A percentile compares a stretch with the other conserved stretches of the same genome.
These are phyloP conservation scores for Apodemus sylvaticus DNA, from an alignment of 2,113 vertebrate genomes.

Conservation along the genomic window DNA sequence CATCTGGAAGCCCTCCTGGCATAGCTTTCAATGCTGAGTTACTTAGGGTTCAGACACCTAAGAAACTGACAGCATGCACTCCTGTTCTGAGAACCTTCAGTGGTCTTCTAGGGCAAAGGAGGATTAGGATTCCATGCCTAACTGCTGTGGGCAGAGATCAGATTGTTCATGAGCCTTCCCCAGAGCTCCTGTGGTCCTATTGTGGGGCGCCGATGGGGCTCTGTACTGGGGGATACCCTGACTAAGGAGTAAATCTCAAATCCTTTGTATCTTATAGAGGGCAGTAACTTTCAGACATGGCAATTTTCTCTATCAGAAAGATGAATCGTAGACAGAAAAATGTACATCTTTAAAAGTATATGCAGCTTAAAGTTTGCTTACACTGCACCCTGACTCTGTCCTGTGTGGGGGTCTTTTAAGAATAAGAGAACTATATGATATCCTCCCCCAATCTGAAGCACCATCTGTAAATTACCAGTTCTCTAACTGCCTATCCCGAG, in stretches of 20 bases:
- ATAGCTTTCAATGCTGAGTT: background rate
- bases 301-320: background rate
- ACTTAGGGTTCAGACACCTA: background rate
- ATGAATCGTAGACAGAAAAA: background rate
- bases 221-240: background rate
- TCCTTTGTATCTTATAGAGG: background rate
- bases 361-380: background rate
- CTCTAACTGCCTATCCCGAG: background rate
- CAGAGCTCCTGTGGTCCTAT: background rate
- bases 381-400: background rate
- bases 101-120: background rate
- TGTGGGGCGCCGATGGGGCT: background rate
- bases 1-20: background rate
- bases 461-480: background rate
- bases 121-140: background rate
- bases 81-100: background rate
- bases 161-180: background rate
- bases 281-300: background rate
- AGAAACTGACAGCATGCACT: background rate
- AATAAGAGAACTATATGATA: background rate
- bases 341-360: background rate
- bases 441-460: background rate
- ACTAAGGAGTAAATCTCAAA: background rate
- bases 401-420: background rate
- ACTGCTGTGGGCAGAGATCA: background rate